Base-by-base conservation (phyloP, 1,140 invertebrate species). In the Alviniconcha marisindica region DNA sequence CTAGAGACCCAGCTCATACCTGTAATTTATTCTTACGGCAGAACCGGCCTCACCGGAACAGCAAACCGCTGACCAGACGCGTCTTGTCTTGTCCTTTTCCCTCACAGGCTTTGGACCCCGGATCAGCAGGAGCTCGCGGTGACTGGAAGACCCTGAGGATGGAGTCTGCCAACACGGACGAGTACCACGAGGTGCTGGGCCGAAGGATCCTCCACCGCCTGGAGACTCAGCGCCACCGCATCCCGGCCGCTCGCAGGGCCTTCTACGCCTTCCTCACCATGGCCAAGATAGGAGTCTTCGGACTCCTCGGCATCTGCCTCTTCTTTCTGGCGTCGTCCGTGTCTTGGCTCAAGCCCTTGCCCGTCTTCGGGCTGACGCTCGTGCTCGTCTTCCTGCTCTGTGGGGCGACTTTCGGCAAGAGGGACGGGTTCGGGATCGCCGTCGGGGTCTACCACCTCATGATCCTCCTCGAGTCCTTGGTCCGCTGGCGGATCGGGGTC, bases 371-470 rank as follows among this genome's bases (percentile, higher is more conserved):
- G n/a, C 33, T 86, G 0, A 71, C 85, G 42, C 7, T 86, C 31
- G 78, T 85, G n/a, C 28, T 81, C 21, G 83, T 81, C 2, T 84
- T 86, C 44, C 7, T 60, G 4, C 48, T 86, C 38, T 88, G 82
- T 0, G 85, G 83, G 2, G 42, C 21, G 71, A 31, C 48, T 63
- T 74, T 88, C 82, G 85, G 85, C 73, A 73, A 81, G n/a, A 66
- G 82, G 36, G 86, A 88, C 71, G 88, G 86, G 12, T 85, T 87
- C 73, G 88, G 88, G 48, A 88, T 88, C 66, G 86, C 86, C 14
- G 77, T 87, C 7, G 88, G 88, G 42, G 80, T 84, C 4, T 56
- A 82, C 28, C 79, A 82, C 77, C 48, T 86, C 10, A 82, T 87
- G 18, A 24, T 88, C 24, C 83, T 85, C 18, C 71, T 21, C 44